Conservation (phyloP, 2,113 vertebrate species). For the Cathartes aura region DNA sequence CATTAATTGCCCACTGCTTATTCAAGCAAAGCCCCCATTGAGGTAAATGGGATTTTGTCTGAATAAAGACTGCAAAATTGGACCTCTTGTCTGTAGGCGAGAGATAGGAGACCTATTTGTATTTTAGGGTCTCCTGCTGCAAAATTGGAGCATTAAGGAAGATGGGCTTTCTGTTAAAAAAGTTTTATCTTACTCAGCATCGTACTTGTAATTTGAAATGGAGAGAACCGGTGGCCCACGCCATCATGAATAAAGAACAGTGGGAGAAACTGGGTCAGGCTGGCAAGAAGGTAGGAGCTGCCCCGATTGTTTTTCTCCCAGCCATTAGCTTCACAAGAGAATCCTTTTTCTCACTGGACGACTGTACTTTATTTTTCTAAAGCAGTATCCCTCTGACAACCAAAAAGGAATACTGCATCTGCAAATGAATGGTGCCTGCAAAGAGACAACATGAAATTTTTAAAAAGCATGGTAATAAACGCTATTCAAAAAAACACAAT, state of each 20-base stretch:
- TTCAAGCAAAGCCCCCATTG: conserved; percentile 57
- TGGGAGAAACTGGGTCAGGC: conserved; percentile 62
- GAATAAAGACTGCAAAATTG: conserved; percentile 50
- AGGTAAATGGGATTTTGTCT: conserved; percentile 54
- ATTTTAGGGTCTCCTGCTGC: neutral
- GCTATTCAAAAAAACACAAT: conserved; percentile 85
- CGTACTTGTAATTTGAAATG: conserved; percentile 35
- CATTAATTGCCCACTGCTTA: conserved; percentile 59
- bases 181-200: conserved; percentile 65
- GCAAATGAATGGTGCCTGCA: conserved; percentile 67
- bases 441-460: conserved; percentile 73
- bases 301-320: conserved; percentile 48
- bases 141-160: neutral
- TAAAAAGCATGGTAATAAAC: conserved; percentile 83
- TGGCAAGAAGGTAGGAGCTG: conserved; percentile 61
- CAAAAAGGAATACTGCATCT: conserved; percentile 57
- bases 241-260: conserved; percentile 66
- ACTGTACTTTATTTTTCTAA: conserved; percentile 64
- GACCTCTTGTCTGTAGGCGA: conserved; percentile 34
- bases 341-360: conserved; percentile 37
- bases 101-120: conserved; percentile 20
- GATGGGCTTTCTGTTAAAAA: conserved; percentile 38
- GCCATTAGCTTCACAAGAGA: conserved; percentile 31
- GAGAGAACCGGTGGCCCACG: conserved; percentile 48
- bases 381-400: conserved; percentile 71